phyloP scores from a whole-genome alignment of 2,888 invertebrate species.

The Antitype chi region DNA sequence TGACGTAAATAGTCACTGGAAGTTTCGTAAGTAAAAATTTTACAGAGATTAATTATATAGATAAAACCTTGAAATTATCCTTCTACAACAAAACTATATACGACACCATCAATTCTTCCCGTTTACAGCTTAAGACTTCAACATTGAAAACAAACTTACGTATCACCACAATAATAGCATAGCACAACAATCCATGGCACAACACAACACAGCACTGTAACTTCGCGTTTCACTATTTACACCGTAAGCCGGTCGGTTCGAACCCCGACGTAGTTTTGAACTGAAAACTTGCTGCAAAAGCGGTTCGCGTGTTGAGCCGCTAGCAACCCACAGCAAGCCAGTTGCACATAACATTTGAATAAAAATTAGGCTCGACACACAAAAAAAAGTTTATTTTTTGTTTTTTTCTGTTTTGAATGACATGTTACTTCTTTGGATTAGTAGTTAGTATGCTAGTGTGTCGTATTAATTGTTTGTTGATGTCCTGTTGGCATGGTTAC shows the following conservation, averaged over 20 bases:
- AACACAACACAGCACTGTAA: slow-evolving; percentile 69
- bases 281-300: slow-evolving; percentile 86
- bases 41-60: not conserved
- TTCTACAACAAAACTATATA: not conserved
- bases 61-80: slow-evolving; percentile 14
- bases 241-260: slow-evolving; percentile 76
- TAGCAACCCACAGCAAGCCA: slow-evolving; percentile 81
- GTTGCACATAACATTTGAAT: slow-evolving; percentile 79
- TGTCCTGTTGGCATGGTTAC: slow-evolving; percentile 57
- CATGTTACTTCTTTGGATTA: slow-evolving; percentile 9
- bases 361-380: slow-evolving; percentile 21
- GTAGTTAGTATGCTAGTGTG: slow-evolving; percentile 8
- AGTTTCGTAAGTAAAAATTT: not conserved
- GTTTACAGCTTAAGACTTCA: too few species aligned
- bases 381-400: not conserved
- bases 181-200: slow-evolving; percentile 59
- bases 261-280: slow-evolving; percentile 82
- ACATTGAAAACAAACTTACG: slow-evolving; percentile 40
- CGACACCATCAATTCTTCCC: not conserved
- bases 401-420: not conserved
- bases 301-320: slow-evolving; percentile 85
- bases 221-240: slow-evolving; percentile 61
- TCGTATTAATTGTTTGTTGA: slow-evolving; percentile 54
- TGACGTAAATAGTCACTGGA: not conserved
- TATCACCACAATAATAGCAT: slow-evolving; percentile 68